Evolutionary conservation across 2,888 invertebrate species (phyloP), one percentile per base, ranked within the genome.

Genomic region (Piscicola geometra): DNA sequence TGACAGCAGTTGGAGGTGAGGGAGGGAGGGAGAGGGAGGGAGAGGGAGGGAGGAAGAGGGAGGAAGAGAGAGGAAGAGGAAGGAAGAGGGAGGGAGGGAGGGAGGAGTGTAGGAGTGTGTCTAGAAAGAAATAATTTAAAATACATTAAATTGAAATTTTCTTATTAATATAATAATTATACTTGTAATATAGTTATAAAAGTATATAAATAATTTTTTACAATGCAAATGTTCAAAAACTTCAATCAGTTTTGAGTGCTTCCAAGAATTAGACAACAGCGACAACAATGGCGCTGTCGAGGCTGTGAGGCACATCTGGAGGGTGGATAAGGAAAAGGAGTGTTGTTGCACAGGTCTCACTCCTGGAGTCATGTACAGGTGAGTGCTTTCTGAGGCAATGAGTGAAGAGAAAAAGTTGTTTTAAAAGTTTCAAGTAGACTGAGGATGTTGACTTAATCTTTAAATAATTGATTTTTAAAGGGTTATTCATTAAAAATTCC

Each of bases 241-340:
- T 56, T 9, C n/a, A 18, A 18, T 56, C 78, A 85, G 85, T 78
- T 84, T 83, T 81, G 85, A 85, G 76, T 84, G 84, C 79, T 82
- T 83, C 76, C 79, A 83, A 66, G 82, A 82, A 35, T 21, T 35
- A 21, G 82, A 82, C 28, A 33, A 28, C 30, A 82, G 82, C 75
- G 83, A 83, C 73, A 81, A 82, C 70, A 82, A 82, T 30, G 79
- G 81, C 21, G 81, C 80, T 52, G 80, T 82, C 1, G 76, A 82
- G 21, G 83, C 82, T 25, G 81, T 84, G 1, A 85, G 85, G 78
- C 85, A 85, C 75, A 82, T 82, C 76, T 85, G 85, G 85, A 84
- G 83, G 76, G 79, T 84, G 25, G 77, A 78, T 15, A 78, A 79
- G 28, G 81, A 80, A 73, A 78, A 81, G 56, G 79, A 80, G 75